Base-by-base conservation (phyloP, 2,888 invertebrate genomes). In the Rhabditoides inermis region DNA sequence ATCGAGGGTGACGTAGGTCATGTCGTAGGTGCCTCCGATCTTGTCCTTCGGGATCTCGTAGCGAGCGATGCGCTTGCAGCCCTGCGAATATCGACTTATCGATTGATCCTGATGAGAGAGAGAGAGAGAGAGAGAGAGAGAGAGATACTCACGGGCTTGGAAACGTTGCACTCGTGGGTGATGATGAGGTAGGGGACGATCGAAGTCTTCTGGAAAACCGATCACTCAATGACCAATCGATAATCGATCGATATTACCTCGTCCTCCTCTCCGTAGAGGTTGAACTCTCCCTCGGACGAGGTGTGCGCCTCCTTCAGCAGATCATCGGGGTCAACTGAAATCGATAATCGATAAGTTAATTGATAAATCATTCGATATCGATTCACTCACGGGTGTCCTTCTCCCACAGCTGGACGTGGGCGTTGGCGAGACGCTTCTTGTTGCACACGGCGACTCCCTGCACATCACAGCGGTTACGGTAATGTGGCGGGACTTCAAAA, bases 1-100 rank as follows among this genome's bases (percentile, higher is more conserved):
- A 32, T 51, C 65, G 32, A 65, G 52, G 32, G 63, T 61, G 45
- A 65, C 57, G 46, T 63, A 65, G 54, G 63, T 65, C 65, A 65
- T 65, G 53, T 63, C 61, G 51, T 65, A 65, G 47, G 47, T 49
- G 49, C 58, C 61, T 37, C 61, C 65, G 53, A 65, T 56, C 53
- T 63, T 63, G 40, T 63, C 61, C 40, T 64, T 48, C 51, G 64
- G 64, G 7, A 32, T 15, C 7, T 10, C 32, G 15, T 10, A 32
- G 6, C 15, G 7, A 15, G 22, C 60, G 46, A 64, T 58, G 35
- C 64, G 55, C 45, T 54, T 39, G 50, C 64, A 64, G 49, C 58
- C 55, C 60, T 60, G 56, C n/a, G n/a, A n/a, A n/a, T n/a, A n/a
- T n/a, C n/a, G n/a, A n/a, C n/a, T n/a, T n/a, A n/a, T n/a, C n/a